Conservation (phyloP, 2,797 vertebrate species). For the Nyctibius grandis region DNA sequence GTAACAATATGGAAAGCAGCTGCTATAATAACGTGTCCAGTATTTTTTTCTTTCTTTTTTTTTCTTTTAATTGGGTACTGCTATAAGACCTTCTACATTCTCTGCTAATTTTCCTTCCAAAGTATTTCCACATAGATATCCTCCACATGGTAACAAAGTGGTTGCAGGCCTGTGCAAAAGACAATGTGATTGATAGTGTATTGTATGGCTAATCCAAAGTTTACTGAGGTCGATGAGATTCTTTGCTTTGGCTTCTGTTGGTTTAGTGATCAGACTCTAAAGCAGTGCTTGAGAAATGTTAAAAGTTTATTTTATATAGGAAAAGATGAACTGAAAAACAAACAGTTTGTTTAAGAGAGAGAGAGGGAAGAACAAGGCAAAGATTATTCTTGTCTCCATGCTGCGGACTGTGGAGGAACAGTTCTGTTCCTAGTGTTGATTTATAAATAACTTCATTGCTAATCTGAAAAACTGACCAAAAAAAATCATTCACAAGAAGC, state of each 20-base stretch:
- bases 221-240: neutral
- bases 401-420: neutral
- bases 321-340: conserved; percentile 8
- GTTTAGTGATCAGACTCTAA: neutral
- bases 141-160: neutral
- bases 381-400: neutral
- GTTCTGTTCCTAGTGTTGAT: neutral
- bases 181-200: neutral
- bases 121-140: neutral
- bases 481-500: neutral
- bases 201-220: neutral
- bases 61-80: neutral
- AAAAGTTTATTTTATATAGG: conserved; percentile 18
- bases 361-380: neutral
- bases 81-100: neutral
- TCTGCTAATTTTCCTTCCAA: neutral
- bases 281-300: neutral
- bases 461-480: neutral
- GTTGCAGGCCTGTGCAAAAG: neutral
- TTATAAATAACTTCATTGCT: neutral
- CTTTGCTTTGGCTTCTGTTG: conserved; percentile 14
- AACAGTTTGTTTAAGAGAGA: neutral
- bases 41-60: neutral
- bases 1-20: neutral
- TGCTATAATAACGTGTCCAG: neutral